phyloP scores from a whole-genome alignment of 35 echinoderm and acorn worm species.

The Amphiura filiformis region DNA sequence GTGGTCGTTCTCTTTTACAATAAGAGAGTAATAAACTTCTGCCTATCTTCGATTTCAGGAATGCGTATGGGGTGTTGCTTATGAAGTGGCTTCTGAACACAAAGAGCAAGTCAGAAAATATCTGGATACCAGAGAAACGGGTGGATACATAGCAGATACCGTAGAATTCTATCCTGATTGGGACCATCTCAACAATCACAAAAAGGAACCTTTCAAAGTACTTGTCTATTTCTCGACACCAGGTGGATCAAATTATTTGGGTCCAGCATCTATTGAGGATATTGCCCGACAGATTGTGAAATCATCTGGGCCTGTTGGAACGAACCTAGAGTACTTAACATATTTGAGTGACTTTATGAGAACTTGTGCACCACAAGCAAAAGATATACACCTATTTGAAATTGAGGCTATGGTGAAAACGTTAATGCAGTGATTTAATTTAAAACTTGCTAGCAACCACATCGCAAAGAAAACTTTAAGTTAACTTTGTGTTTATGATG shows the following conservation, averaged over 20 bases:
- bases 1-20: no score
- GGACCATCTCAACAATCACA: not conserved
- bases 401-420: slow-evolving; percentile 51
- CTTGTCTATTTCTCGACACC: slow-evolving; percentile 67
- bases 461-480: no score
- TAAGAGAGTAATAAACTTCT: no score
- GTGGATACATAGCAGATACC: slow-evolving; percentile 60
- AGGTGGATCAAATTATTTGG: slow-evolving; percentile 67
- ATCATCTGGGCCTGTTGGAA: slow-evolving; percentile 80
- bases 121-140: slow-evolving; percentile 86
- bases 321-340: slow-evolving; percentile 78
- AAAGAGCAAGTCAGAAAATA: slow-evolving; percentile 45
- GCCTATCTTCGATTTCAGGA: no score
- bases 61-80: slow-evolving; percentile 88
- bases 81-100: slow-evolving; percentile 69
- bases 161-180: slow-evolving; percentile 64
- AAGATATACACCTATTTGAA: slow-evolving; percentile 84
- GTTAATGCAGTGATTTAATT: no score
- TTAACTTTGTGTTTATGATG: no score
- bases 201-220: slow-evolving; percentile 35
- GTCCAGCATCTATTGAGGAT: slow-evolving; percentile 71
- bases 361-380: slow-evolving; percentile 40
- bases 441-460: no score
- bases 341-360: slow-evolving; percentile 61
- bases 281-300: slow-evolving; percentile 70